These are phyloP conservation scores for Anas acuta DNA, from an alignment of 2,797 vertebrate genomes.

Conservation along the genomic window DNA sequence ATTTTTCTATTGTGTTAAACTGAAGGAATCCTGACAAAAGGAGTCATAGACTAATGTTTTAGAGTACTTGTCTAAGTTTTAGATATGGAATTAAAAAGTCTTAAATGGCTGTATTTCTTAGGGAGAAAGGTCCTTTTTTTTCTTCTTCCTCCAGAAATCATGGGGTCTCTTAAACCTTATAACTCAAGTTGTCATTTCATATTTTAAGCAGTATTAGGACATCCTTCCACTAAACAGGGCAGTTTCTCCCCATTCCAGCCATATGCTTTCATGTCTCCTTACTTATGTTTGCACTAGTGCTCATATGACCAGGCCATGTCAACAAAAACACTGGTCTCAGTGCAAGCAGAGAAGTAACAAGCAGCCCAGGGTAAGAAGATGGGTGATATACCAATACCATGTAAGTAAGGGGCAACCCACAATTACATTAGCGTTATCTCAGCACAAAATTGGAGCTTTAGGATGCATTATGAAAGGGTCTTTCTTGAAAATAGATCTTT, in stretches of 20 bases:
- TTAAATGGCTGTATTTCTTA: neutral
- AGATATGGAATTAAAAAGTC: neutral
- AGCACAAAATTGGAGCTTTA: neutral
- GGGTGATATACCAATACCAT: neutral
- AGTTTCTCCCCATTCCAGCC: neutral
- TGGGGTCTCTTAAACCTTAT: fast-evolving
- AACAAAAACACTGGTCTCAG: neutral
- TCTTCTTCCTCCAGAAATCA: neutral
- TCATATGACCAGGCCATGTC: neutral
- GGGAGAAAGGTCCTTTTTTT: neutral
- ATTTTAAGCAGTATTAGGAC: neutral
- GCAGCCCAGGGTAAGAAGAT: neutral
- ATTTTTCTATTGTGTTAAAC: neutral
- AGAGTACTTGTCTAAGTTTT: neutral
- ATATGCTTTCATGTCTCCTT: neutral
- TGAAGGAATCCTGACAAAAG: neutral
- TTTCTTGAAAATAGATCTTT: neutral
- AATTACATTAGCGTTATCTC: neutral
- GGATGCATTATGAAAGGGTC: neutral
- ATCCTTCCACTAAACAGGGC: neutral
- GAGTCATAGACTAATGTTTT: neutral
- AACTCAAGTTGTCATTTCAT: neutral
- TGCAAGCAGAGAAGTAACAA: neutral
- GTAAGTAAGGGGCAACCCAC: neutral
- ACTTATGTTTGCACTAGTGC: fast-evolving